These are phyloP conservation scores for Panagrolaimus sp. DNA, from an alignment of 1,140 invertebrate species.

Conservation along the genomic window DNA sequence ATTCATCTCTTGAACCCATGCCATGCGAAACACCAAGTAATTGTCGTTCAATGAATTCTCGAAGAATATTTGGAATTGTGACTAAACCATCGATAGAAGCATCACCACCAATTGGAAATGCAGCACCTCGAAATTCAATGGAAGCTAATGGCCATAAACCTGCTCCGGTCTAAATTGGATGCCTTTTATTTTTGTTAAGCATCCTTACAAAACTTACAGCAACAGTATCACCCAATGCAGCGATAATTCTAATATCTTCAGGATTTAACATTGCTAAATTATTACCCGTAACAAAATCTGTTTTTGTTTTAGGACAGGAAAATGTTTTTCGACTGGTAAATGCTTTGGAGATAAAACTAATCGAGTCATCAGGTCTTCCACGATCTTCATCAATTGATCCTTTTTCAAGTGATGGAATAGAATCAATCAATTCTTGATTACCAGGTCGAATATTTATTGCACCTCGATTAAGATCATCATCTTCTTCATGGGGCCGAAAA, in stretches of 20 bases:
- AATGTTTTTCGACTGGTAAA: constrained; percentile 28
- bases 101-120: constrained; percentile 57
- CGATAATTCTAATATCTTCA: constrained; percentile 50
- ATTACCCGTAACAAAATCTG: constrained; percentile 40
- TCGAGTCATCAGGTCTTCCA: not conserved
- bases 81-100: constrained; percentile 54
- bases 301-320: constrained; percentile 35
- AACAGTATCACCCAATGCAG: constrained; percentile 40
- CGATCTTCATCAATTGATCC: not conserved
- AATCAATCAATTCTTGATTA: not conserved
- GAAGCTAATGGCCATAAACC: constrained; percentile 54
- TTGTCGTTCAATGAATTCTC: constrained; percentile 47
- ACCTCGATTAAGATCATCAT: constrained; percentile 6
- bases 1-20: constrained; percentile 49
- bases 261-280: constrained; percentile 40
- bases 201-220: not conserved
- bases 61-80: constrained; percentile 56
- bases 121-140: constrained; percentile 57
- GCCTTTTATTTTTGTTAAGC: not conserved
- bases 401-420: not conserved
- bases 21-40: constrained; percentile 52
- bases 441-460: not conserved
- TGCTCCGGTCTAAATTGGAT: constrained; percentile 37
- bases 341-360: constrained; percentile 6
- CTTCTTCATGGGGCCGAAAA: not conserved